Evolutionary conservation across 2,797 vertebrate genomes (phyloP).

Genomic region (Halcyon badia): DNA sequence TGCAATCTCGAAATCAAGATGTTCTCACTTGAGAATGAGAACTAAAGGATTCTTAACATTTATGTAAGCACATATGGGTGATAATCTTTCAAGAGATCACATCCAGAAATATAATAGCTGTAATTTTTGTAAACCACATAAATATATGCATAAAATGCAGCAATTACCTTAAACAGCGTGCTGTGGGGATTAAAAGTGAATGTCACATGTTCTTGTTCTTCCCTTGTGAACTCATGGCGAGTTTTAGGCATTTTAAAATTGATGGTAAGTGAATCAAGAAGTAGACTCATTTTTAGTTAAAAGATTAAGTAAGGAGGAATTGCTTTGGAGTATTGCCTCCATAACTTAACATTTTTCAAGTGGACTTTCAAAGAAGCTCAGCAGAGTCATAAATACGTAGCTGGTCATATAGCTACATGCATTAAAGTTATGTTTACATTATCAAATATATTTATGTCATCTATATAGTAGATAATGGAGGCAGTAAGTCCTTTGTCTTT

Average conservation of each 20-base stretch:
- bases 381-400: background rate
- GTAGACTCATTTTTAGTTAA: background rate
- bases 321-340: conserved; percentile 10
- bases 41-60: background rate
- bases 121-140: background rate
- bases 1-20: background rate
- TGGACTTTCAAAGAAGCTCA: conserved; percentile 16
- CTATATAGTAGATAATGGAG: background rate
- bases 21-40: background rate
- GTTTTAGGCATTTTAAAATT: background rate
- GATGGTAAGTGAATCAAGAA: conserved; percentile 23
- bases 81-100: background rate
- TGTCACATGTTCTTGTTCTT: background rate
- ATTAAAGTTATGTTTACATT: conserved; percentile 22
- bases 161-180: background rate
- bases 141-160: background rate
- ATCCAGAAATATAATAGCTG: background rate
- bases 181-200: background rate
- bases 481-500: conserved; percentile 25
- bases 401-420: background rate
- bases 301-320: conserved; percentile 1
- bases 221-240: background rate
- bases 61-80: background rate
- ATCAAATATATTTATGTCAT: background rate
- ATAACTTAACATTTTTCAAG: conserved; percentile 8